Percentiles rank a stretch among this genome's conserved stretches.
Conservation (phyloP, 2,888 invertebrate genomes). For the Tetragonisca angustula region DNA sequence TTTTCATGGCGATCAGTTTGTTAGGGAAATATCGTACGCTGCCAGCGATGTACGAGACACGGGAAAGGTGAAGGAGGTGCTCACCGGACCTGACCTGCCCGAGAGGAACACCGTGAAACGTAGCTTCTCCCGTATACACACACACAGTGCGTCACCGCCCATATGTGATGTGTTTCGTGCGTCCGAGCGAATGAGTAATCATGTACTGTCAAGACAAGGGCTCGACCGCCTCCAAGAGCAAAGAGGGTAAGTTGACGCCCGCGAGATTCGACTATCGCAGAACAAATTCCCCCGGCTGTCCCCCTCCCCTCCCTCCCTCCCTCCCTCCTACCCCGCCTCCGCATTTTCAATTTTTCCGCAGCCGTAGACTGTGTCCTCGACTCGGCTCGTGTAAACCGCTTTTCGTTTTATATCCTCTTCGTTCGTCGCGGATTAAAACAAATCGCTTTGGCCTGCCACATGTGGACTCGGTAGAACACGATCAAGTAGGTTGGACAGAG, state of each 20-base stretch:
- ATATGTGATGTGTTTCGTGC: slow-evolving; percentile 79
- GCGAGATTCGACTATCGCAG: slow-evolving; percentile 55
- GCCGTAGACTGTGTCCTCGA: slow-evolving; percentile 36
- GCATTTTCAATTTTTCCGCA: slow-evolving; percentile 48
- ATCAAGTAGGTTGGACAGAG: slow-evolving; percentile 61
- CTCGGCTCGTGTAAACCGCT: slow-evolving; percentile 19
- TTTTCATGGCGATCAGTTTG: slow-evolving; percentile 66
- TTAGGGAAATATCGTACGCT: slow-evolving; percentile 62
- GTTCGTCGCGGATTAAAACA: slow-evolving; percentile 19
- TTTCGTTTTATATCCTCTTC: slow-evolving; percentile 21
- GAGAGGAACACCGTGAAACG: slow-evolving; percentile 55
- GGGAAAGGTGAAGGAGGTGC: slow-evolving; percentile 68
- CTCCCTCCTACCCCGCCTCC: too few species aligned
- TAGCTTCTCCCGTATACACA: slow-evolving; percentile 52
- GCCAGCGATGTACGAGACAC: slow-evolving; percentile 62
- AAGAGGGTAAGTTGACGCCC: slow-evolving; percentile 80
- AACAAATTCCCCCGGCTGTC: slow-evolving; percentile 31
- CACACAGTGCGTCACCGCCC: slow-evolving; percentile 74
- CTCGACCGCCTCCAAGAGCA: slow-evolving; percentile 81
- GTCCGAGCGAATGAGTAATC: slow-evolving; percentile 80
- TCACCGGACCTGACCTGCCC: slow-evolving; percentile 68
- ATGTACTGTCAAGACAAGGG: slow-evolving; percentile 83
- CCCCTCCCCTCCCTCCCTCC: not conserved
- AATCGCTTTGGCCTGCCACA: slow-evolving; percentile 32
- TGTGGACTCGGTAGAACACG: slow-evolving; percentile 43